Conservation (phyloP, 2,888 invertebrate species). For the Andrena minutula region DNA sequence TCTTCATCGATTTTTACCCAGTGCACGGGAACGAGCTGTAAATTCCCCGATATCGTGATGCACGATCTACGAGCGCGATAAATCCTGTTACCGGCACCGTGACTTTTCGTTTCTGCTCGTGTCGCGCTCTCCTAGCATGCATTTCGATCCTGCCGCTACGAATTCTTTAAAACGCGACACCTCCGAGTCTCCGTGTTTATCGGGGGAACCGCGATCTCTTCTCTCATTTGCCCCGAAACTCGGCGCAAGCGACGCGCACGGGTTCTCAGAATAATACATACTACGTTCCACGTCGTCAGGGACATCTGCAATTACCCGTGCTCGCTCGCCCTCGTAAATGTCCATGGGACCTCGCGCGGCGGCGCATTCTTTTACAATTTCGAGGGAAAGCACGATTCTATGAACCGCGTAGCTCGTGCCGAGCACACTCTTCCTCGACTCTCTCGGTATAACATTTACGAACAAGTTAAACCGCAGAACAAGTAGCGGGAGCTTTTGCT, state of each 20-base stretch:
- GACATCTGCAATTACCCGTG: constrained; percentile 10
- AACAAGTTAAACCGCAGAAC: constrained; percentile 26
- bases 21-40: constrained; percentile 65
- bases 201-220: constrained; percentile 2
- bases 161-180: constrained; percentile 34
- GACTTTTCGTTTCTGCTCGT: constrained; percentile 67
- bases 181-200: constrained; percentile 37
- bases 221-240: constrained; percentile 17
- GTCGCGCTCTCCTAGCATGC: constrained; percentile 62
- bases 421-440: not conserved
- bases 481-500: constrained; percentile 9
- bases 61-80: constrained; percentile 72
- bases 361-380: not conserved
- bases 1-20: constrained; percentile 67
- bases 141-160: constrained; percentile 46
- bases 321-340: not conserved
- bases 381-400: not conserved
- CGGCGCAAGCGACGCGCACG: not conserved
- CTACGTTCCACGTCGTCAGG: not conserved
- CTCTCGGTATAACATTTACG: not conserved
- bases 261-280: not conserved
- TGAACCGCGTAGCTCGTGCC: constrained; percentile 3
- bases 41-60: constrained; percentile 71
- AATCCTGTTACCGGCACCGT: constrained; percentile 67
- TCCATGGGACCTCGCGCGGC: not conserved